Evolutionary conservation across 2,888 invertebrate genomes (phyloP), one percentile per base, ranked within the genome.

Genomic region (Lycaena phlaeas): DNA sequence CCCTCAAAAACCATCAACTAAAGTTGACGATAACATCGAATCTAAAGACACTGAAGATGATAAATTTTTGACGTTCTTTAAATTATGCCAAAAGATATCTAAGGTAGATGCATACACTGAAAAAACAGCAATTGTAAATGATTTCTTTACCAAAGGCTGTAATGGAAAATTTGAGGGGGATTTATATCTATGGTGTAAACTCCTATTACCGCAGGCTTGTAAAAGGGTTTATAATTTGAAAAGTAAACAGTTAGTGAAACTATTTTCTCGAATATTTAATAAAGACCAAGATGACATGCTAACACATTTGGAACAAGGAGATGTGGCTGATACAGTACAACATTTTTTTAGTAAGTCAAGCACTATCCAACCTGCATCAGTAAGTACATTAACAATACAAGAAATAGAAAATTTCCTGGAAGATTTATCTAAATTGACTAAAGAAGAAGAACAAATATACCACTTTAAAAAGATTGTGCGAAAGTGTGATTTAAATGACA

Each of bases 161-260:
- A 84, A 87, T 66, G 73, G 87, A 59, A 88, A 79, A 6, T 96
- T 94, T 62, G 86, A 90, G 59, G 93, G 96, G 2, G 91, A 96
- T 68, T 65, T 93, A 17, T 81, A 88, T 30, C 75, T 95, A 29
- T 92, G 96, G 93, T 89, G 95, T 63, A 91, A 92, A 57, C 72
- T 96, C 50, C 72, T 97, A 14, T 75, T 97, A 38, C 97, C 97
- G 0, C 92, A 90, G 34, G 91, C 91, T 15, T 87, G 90, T 9
- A 95, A 95, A 67, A 85, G 94, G 45, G 89, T 96, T 22, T 98
- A 97, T 66, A 97, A 97, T 79, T 78, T 98, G 36, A 95, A 96
- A 79, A 95, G 92, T 63, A 96, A 96, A 67, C 96, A 96, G 61
- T 82, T 98, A 40, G 84, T 96, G 0, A 97, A 97, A 73, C 71